A percentile compares a stretch with the other conserved stretches of the same genome.
These are phyloP conservation scores for Melieria picta DNA, from an alignment of 2,888 invertebrate genomes.

Conservation along the genomic window DNA sequence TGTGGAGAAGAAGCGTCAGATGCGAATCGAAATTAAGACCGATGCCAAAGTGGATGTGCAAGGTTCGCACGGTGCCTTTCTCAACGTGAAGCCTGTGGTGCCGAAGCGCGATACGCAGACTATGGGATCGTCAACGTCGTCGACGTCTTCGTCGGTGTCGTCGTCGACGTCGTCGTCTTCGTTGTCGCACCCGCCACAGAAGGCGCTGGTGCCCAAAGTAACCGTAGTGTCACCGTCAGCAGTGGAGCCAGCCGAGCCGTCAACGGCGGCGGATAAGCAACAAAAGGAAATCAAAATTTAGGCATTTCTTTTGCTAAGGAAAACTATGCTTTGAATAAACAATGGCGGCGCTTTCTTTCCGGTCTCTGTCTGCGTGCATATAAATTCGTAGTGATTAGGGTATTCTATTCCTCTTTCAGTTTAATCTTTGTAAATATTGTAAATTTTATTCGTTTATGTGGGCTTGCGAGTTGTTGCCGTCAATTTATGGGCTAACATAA, in stretches of 20 bases:
- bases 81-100: constrained; percentile 23
- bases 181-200: neutral
- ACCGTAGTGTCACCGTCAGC: neutral
- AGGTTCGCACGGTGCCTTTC: constrained; percentile 1
- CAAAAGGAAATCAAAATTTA: constrained; percentile 26
- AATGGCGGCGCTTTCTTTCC: too few relatives aligned
- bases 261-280: constrained; percentile 13
- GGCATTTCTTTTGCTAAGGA: neutral
- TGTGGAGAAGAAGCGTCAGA: constrained; percentile 48
- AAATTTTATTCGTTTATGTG: too few relatives aligned
- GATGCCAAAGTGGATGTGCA: constrained; percentile 31
- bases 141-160: neutral
- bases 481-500: too few relatives aligned
- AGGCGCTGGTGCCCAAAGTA: constrained; percentile 11
- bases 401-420: too few relatives aligned
- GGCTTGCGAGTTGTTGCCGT: too few relatives aligned
- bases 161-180: neutral
- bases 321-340: too few relatives aligned
- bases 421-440: too few relatives aligned
- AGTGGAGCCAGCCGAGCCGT: neutral
- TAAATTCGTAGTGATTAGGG: too few relatives aligned
- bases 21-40: constrained; percentile 35
- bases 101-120: neutral
- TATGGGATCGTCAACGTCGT: neutral
- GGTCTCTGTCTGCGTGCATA: too few relatives aligned